Base-by-base conservation (phyloP, 2,888 invertebrate genomes). In the Scelioninae gen. 1 region DNA sequence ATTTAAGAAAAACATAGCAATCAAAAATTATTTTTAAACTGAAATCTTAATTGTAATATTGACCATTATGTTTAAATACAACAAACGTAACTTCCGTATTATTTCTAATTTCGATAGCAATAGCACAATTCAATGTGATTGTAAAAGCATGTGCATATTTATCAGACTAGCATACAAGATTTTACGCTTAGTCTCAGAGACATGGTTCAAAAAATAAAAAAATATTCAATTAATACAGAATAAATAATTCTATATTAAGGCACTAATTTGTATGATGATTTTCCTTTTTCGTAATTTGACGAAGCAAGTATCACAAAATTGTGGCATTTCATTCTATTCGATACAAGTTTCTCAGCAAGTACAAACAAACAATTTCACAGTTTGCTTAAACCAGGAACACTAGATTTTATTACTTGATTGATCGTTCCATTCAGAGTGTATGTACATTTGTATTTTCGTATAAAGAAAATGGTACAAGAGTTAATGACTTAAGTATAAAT, bases 241-340 rank as follows among this genome's bases (percentile, higher is more conserved):
- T 77, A 77, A 77, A 77, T 77, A 77, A 51, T 62, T 69, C 53
- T 77, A 60, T 63, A 31, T 16, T 55, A 77, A 77, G 77, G 77
- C 77, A 77, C 77, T 76, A 68, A 68, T 77, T 65, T n/a, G n/a
- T n/a, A n/a, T n/a, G n/a, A n/a, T n/a, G n/a, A n/a, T n/a, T 38
- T 31, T 55, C 38, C 11, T 58, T 47, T 15, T 43, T 74, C 53
- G n/a, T 49, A 47, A 55, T 7, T 58, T 38, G 16, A 58, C 58
- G 45, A 32, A 74, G 63, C 32, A 75, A 51, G 23, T 77, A 69
- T 77, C 63, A 69, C 62, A 77, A 77, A 45, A 68, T 10, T 51
- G 51, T 60, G 66, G 55, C 53, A 63, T 49, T 76, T 60, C n/a
- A 34, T 16, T 60, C 16, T 9, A 60, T 71, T 51, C 16, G n/a